Evolutionary conservation across 2,797 vertebrate species (phyloP).

Genomic region (Sebastes dallii): DNA sequence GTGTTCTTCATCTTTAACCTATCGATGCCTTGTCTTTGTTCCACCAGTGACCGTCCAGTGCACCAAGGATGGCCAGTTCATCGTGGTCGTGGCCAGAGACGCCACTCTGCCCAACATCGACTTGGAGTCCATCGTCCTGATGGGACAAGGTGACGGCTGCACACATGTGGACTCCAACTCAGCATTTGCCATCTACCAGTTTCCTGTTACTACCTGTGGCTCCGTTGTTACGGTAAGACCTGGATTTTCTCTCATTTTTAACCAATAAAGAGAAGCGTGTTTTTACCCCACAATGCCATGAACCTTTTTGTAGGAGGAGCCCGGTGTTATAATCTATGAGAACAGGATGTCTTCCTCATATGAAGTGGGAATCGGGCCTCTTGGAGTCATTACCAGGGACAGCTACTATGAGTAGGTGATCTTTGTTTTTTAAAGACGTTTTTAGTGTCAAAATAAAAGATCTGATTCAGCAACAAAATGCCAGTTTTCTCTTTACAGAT

Average conservation of each 20-base stretch:
- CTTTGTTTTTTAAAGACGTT: background rate
- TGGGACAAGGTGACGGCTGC: conserved; percentile 54
- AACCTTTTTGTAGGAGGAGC: conserved; percentile 61
- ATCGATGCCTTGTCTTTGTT: conserved; percentile 1
- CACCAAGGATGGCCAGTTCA: conserved; percentile 76
- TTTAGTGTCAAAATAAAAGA: background rate
- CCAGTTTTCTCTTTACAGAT: conserved; percentile 43
- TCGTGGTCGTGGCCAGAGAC: conserved; percentile 73
- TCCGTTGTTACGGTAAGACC: conserved; percentile 63
- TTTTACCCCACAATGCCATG: background rate
- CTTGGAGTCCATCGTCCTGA: conserved; percentile 58
- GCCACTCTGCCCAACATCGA: conserved; percentile 69
- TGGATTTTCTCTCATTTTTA: background rate
- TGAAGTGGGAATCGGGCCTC: conserved; percentile 49
- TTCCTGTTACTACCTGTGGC: conserved; percentile 77
- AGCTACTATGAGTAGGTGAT: conserved; percentile 70
- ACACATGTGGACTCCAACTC: conserved; percentile 62
- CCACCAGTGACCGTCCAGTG: conserved; percentile 79
- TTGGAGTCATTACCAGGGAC: conserved; percentile 78
- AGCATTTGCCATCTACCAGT: conserved; percentile 77
- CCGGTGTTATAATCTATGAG: conserved; percentile 73
- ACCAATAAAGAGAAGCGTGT: background rate
- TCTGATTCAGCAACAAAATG: background rate
- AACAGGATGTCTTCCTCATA: conserved; percentile 73
- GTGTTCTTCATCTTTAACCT: background rate